These are phyloP conservation scores for Rattus norvegicus DNA, from an alignment of 2,113 vertebrate genomes.

Conservation along the genomic window GRCr8 NC_086019.1:140095001-140095500, in stretches of 20 bases:
- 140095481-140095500: no score
- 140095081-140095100: neutral
- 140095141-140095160: neutral
- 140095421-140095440: neutral
- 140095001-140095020: neutral
- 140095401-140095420: neutral
- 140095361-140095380: neutral
- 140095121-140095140: neutral
- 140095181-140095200: neutral
- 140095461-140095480: neutral
- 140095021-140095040: neutral
- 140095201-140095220: neutral
- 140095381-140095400: neutral
- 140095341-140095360: neutral
- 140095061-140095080: neutral
- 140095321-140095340: neutral
- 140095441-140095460: neutral
- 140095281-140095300: neutral
- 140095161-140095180: neutral
- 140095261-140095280: neutral
- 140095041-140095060: neutral
- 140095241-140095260: neutral
- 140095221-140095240: neutral
- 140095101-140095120: constrained; percentile 1
- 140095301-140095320: neutral